phyloP scores from a whole-genome alignment of 1,140 invertebrate species.

The Drosophila mojavensis region DNA sequence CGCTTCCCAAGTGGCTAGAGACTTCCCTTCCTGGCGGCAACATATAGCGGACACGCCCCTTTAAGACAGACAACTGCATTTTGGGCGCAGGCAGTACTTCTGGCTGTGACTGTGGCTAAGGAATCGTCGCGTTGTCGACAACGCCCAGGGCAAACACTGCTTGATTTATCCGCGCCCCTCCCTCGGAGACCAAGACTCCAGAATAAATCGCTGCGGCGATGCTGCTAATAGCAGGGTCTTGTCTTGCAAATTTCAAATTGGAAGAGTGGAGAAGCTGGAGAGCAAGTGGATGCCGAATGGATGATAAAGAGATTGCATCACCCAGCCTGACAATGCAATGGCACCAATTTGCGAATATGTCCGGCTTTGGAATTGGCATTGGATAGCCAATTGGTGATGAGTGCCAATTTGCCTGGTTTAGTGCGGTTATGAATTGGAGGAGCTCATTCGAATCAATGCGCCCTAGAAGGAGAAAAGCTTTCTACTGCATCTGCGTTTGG shows the following conservation, averaged over 20 bases:
- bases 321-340: conserved; percentile 31
- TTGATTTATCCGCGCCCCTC: conserved; percentile 38
- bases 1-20: conserved; percentile 8
- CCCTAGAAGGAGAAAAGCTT: conserved; percentile 53
- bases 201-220: conserved; percentile 60
- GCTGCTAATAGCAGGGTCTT: conserved; percentile 60
- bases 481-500: conserved; percentile 45
- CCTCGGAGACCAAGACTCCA: conserved; percentile 2
- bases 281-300: conserved; percentile 4
- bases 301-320: conserved; percentile 61
- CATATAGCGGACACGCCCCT: conserved; percentile 51
- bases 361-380: conserved; percentile 35
- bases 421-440: conserved; percentile 20
- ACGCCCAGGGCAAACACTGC: conserved; percentile 69
- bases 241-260: conserved; percentile 55
- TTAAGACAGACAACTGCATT: conserved; percentile 70
- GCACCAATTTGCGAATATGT: conserved; percentile 59
- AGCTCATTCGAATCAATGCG: conserved; percentile 10
- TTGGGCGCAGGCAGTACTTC: conserved; percentile 18
- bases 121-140: conserved; percentile 48
- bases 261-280: not conserved
- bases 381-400: conserved; percentile 38
- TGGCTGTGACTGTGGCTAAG: conserved; percentile 4
- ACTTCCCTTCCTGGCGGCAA: conserved; percentile 26
- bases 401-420: conserved; percentile 59